These are phyloP conservation scores for Drosophila sproati DNA, from an alignment of 1,140 invertebrate genomes.

Conservation along the genomic window DNA sequence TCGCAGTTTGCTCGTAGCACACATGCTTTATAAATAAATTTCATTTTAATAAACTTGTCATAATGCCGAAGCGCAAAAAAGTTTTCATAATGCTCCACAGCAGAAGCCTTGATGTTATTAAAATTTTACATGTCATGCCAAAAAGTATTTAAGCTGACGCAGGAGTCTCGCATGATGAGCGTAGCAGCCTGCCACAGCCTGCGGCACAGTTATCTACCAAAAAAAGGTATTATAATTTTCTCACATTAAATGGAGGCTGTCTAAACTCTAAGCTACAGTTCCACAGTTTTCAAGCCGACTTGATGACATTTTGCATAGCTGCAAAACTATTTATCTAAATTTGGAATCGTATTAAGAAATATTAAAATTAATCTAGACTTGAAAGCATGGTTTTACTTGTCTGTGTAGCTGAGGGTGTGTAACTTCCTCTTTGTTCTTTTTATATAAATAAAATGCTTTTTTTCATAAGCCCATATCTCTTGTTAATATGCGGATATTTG, in stretches of 20 bases:
- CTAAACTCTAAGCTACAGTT: neutral
- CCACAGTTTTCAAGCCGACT: neutral
- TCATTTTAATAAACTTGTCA: constrained; percentile 79
- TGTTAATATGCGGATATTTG: no score
- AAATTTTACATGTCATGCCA: constrained; percentile 76
- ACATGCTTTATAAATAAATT: constrained; percentile 74
- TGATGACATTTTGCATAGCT: neutral
- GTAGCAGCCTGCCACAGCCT: neutral
- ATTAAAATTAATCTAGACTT: no score
- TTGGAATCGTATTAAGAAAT: neutral
- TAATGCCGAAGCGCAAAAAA: constrained; percentile 70
- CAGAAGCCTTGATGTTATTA: constrained; percentile 72
- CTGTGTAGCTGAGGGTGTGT: no score
- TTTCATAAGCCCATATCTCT: no score
- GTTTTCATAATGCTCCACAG: constrained; percentile 68
- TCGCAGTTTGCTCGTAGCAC: constrained; percentile 3
- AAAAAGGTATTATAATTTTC: neutral
- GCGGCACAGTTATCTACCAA: constrained; percentile 1
- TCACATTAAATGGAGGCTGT: neutral
- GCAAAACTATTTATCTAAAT: neutral
- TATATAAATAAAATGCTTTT: no score
- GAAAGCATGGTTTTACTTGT: no score
- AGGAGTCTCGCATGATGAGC: constrained; percentile 18
- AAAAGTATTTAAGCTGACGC: constrained; percentile 74
- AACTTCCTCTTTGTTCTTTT: no score